Evolutionary conservation across 1,140 invertebrate genomes (phyloP), one percentile per base, ranked within the genome.

Genomic region (Zaprionus kolodkinae): DNA sequence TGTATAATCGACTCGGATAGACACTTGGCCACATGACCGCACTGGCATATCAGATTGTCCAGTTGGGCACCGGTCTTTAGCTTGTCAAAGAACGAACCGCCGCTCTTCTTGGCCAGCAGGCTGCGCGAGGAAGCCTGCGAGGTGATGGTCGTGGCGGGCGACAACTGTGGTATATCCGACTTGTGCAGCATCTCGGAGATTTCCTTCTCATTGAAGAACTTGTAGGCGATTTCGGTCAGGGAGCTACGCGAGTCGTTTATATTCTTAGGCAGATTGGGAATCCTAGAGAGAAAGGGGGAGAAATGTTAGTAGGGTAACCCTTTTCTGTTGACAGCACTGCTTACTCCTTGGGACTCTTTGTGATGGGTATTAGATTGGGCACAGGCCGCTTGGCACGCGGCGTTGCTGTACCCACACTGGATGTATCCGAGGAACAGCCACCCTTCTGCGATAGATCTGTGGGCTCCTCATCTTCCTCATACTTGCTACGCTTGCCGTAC

Each of bases 51-150:
- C n/a, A 96, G 92, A 77, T 95, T 94, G 43, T 94, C 94, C 70
- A 94, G 92, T 84, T 94, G 80, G 68, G 87, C 81, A 72, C 95
- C 92, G 36, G 97, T 90, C 92, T 97, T 97, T 13, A 97, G 93
- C 88, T 95, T 95, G 82, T 97, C 96, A 87, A 97, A 97, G 88
- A 97, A 97, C 11, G 95, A 96, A 79, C 96, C 96, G 79, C 96
- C 96, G 85, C 74, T 62, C 57, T 96, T 96, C 92, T 95, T 95
- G 57, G 80, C 74, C 94, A 91, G 52, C 82, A 92, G 64, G 80
- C 88, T 68, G 81, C 91, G 74, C 71, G 93, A 45, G 72, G 93
- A 69, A 73, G 85, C 65, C 57, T 88, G 78, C 69, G 92, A 78
- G 12, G 89, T 83, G 48, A 82, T 91, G 54, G 87, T 93, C 12